phyloP scores from a whole-genome alignment of 2,113 vertebrate genomes.

The Pachyramphus minor region DNA sequence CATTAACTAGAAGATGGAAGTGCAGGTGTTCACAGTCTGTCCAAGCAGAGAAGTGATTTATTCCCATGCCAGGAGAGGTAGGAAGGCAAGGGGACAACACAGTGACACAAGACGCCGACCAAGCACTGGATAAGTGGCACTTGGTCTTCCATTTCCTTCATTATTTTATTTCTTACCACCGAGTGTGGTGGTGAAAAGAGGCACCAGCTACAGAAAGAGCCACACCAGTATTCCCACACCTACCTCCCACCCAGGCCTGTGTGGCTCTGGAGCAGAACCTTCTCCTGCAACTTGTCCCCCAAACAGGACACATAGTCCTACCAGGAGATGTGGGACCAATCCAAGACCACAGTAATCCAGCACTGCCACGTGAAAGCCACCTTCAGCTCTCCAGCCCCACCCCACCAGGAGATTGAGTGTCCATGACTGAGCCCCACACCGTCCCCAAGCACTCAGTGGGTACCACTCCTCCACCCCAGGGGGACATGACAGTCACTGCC shows the following conservation, averaged over 20 bases:
- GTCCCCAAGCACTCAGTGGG: fast-evolving
- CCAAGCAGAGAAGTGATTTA: background rate
- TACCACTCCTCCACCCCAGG: background rate
- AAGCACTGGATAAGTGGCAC: fast-evolving
- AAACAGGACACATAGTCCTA: background rate
- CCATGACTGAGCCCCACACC: fast-evolving
- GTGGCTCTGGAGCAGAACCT: background rate
- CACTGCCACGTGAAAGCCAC: fast-evolving
- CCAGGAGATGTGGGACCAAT: background rate
- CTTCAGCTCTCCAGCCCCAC: background rate
- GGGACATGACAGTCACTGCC: background rate
- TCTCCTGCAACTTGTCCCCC: background rate
- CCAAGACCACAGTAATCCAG: background rate
- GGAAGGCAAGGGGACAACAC: background rate
- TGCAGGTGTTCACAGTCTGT: background rate
- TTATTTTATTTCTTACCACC: background rate
- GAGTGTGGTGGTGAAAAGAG: fast-evolving
- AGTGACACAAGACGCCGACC: fast-evolving
- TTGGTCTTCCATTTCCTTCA: background rate
- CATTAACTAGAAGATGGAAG: too few species aligned
- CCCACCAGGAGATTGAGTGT: fast-evolving
- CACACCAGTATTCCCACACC: background rate
- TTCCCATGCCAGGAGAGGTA: background rate
- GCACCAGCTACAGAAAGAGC: background rate
- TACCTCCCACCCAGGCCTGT: background rate